Percentiles rank a stretch among this genome's conserved stretches.
Evolutionary conservation across 37 sponge, comb jelly and placozoan genomes (phyloP).

Genomic region (Beroe forskalii): DNA sequence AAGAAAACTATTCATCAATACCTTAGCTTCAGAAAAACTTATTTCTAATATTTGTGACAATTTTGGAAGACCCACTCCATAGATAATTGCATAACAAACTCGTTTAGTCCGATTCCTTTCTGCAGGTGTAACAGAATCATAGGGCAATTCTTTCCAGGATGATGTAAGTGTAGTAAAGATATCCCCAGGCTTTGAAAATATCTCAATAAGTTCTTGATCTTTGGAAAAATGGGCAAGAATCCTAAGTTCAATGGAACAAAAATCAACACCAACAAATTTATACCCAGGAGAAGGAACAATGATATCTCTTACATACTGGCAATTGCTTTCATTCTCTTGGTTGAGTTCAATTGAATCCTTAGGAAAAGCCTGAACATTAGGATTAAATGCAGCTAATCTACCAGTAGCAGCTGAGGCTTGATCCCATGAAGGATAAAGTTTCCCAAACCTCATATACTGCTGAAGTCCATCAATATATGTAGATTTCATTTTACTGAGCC

Average conservation of each 20-base stretch:
- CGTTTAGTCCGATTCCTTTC: slow-evolving; percentile 33
- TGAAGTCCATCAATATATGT: slow-evolving; percentile 52
- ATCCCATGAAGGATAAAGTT: slow-evolving; percentile 61
- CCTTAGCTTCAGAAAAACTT: slow-evolving; percentile 5
- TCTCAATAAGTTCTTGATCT: slow-evolving; percentile 59
- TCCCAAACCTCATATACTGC: slow-evolving; percentile 22
- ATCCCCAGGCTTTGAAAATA: neutral
- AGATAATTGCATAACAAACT: slow-evolving; percentile 62
- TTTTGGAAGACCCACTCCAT: slow-evolving; percentile 49
- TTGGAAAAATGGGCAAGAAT: slow-evolving; percentile 58
- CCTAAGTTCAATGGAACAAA: slow-evolving; percentile 45
- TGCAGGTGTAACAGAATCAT: neutral
- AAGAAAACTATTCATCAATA: slow-evolving; percentile 48
- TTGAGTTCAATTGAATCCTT: neutral
- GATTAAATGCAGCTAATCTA: slow-evolving; percentile 12
- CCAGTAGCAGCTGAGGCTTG: slow-evolving; percentile 52
- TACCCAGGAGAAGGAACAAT: slow-evolving; percentile 13
- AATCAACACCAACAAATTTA: slow-evolving; percentile 39
- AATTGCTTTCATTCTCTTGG: neutral
- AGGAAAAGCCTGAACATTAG: slow-evolving; percentile 58
- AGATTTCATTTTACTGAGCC: slow-evolving; percentile 19
- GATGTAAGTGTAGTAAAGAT: slow-evolving; percentile 22
- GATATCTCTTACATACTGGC: neutral
- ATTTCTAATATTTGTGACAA: slow-evolving; percentile 30
- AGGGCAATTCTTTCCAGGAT: neutral